A percentile compares a stretch with the other conserved stretches of the same genome.
Evolutionary conservation across 2,797 vertebrate species (phyloP).

Genomic region (Onychomys torridus): DNA sequence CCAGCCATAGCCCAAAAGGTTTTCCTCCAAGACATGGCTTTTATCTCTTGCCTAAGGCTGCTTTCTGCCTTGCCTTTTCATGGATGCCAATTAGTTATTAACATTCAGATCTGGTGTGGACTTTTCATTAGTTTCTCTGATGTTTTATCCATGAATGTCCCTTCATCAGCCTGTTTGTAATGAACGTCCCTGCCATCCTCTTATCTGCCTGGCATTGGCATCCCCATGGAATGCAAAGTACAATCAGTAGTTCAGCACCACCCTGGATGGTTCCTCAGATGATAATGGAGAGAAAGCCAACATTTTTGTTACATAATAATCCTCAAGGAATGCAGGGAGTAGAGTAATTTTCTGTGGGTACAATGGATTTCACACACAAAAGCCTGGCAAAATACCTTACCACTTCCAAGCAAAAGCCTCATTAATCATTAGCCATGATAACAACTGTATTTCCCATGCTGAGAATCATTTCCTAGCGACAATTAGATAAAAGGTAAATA

Average conservation of each 20-base stretch:
- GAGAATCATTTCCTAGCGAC: conserved; percentile 63
- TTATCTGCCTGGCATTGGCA: neutral
- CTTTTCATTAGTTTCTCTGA: conserved; percentile 40
- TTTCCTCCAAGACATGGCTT: conserved; percentile 36
- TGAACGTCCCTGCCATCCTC: neutral
- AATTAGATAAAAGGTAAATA: conserved; percentile 20
- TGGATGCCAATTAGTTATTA: conserved; percentile 62
- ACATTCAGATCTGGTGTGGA: conserved; percentile 23
- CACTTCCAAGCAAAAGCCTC: conserved; percentile 43
- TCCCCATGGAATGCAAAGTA: conserved; percentile 29
- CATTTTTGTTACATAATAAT: conserved; percentile 65
- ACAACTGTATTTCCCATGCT: conserved; percentile 6
- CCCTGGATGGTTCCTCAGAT: conserved; percentile 43
- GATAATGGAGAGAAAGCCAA: conserved; percentile 26
- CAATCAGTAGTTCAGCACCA: conserved; percentile 38
- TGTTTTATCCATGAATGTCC: conserved; percentile 47
- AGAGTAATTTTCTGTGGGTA: conserved; percentile 58
- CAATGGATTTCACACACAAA: neutral
- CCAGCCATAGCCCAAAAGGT: neutral
- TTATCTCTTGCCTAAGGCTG: conserved; percentile 61
- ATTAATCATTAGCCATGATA: conserved; percentile 54
- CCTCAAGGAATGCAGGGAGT: neutral
- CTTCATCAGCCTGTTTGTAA: conserved; percentile 45
- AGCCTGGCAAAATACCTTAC: conserved; percentile 45
- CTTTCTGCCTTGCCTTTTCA: conserved; percentile 7